These are phyloP conservation scores for Paradoxurus hermaphroditus DNA, from an alignment of 2,113 vertebrate species.

Conservation along the genomic window DNA sequence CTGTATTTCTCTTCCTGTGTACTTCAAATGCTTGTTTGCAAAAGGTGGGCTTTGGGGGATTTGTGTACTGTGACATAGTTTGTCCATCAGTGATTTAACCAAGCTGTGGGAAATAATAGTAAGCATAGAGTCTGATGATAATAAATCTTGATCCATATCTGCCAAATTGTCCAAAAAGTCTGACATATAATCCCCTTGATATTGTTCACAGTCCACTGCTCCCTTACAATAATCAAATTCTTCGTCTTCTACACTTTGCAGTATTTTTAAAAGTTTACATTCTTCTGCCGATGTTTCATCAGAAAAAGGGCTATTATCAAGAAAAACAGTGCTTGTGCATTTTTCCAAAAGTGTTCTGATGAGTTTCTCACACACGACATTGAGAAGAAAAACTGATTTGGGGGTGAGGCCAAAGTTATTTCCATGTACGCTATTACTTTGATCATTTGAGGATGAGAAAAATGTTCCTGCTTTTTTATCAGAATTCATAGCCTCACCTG, in stretches of 20 bases:
- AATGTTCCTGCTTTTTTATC: conserved; percentile 1
- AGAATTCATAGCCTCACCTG: neutral
- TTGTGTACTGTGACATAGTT: conserved; percentile 38
- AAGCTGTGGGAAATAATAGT: conserved; percentile 64
- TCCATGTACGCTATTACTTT: neutral
- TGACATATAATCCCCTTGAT: conserved; percentile 55
- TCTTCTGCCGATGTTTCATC: conserved; percentile 40
- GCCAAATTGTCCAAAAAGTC: conserved; percentile 40
- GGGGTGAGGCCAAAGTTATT: conserved; percentile 59
- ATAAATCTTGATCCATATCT: conserved; percentile 53
- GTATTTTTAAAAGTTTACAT: conserved; percentile 43
- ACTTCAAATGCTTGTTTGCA: conserved; percentile 9
- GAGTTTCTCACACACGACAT: conserved; percentile 74
- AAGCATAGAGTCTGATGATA: conserved; percentile 62
- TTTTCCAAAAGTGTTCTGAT: conserved; percentile 73
- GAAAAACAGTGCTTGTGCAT: conserved; percentile 9
- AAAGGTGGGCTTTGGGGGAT: neutral
- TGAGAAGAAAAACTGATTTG: conserved; percentile 71
- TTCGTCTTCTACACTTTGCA: conserved; percentile 11
- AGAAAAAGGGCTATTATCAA: neutral
- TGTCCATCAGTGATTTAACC: conserved; percentile 75
- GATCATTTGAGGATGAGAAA: conserved; percentile 10
- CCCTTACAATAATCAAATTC: neutral
- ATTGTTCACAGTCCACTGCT: conserved; percentile 1
- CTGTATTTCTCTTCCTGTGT: neutral